These are phyloP conservation scores for Leuctra nigra DNA, from an alignment of 2,888 invertebrate species.

Conservation along the genomic window DNA sequence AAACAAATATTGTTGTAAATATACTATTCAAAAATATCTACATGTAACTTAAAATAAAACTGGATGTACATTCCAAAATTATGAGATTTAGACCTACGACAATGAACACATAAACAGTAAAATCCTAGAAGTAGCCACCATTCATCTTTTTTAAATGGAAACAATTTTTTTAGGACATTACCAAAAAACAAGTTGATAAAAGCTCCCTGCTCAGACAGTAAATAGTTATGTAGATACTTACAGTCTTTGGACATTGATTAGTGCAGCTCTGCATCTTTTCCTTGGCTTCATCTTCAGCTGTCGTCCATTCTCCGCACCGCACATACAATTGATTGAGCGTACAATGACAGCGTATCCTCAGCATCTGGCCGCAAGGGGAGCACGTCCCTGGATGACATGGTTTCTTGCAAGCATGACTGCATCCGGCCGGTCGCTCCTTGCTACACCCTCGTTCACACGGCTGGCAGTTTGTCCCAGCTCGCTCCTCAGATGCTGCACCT, in stretches of 20 bases:
- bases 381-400: slow-evolving; percentile 70
- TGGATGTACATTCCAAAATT: not conserved
- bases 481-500: slow-evolving; percentile 37
- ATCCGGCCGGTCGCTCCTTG: slow-evolving; percentile 60
- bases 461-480: slow-evolving; percentile 48
- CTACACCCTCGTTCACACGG: slow-evolving; percentile 54
- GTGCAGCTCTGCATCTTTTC: slow-evolving; percentile 54
- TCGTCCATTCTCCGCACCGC: slow-evolving; percentile 61
- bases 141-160: too few relatives aligned
- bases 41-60: not conserved
- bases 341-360: slow-evolving; percentile 74
- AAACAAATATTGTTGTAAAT: too few relatives aligned
- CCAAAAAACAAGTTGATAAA: too few relatives aligned
- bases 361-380: slow-evolving; percentile 61
- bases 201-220: too few relatives aligned
- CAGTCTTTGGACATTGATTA: slow-evolving; percentile 79
- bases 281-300: slow-evolving; percentile 40
- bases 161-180: too few relatives aligned
- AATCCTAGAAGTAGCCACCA: too few relatives aligned
- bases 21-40: not conserved
- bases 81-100: not conserved
- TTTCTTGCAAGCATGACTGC: slow-evolving; percentile 64
- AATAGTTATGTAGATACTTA: slow-evolving; percentile 38
- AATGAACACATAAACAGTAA: too few relatives aligned
- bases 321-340: slow-evolving; percentile 67